A percentile compares a stretch with the other conserved stretches of the same genome.
phyloP scores from a whole-genome alignment of 2,797 vertebrate species.

The Naso thynnoides region DNA sequence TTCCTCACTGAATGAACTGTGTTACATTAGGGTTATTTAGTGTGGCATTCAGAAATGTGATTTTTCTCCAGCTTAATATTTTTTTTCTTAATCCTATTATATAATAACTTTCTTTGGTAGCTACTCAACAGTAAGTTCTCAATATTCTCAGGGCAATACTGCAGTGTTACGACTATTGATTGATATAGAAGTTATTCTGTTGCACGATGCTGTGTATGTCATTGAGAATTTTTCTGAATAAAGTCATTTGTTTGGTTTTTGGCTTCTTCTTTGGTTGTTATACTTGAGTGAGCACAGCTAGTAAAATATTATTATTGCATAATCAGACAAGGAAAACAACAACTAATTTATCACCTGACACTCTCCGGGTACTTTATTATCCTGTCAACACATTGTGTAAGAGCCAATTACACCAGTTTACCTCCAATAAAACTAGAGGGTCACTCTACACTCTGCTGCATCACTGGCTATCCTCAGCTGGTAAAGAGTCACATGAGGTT shows the following conservation, averaged over 20 bases:
- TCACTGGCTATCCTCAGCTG: background rate
- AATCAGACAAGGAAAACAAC: background rate
- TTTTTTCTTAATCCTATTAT: background rate
- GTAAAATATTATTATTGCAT: background rate
- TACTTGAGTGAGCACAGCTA: background rate
- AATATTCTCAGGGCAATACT: background rate
- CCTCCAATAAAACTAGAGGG: background rate
- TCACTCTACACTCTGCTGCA: background rate
- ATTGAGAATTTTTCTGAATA: background rate
- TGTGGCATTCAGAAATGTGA: no score
- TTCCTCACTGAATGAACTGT: no score
- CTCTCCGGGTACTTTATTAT: background rate
- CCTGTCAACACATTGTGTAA: background rate
- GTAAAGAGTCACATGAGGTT: constrained; percentile 22
- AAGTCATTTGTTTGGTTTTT: background rate
- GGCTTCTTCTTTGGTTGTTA: background rate
- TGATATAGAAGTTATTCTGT: background rate
- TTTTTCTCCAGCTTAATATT: no score
- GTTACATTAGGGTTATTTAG: no score
- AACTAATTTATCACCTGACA: background rate
- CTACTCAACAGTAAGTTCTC: background rate
- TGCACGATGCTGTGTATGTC: background rate
- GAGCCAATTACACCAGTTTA: background rate
- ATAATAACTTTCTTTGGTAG: background rate
- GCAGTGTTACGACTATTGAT: no score